Conservation (phyloP, 1,140 invertebrate genomes). For the Zaprionus kolodkinae region DNA sequence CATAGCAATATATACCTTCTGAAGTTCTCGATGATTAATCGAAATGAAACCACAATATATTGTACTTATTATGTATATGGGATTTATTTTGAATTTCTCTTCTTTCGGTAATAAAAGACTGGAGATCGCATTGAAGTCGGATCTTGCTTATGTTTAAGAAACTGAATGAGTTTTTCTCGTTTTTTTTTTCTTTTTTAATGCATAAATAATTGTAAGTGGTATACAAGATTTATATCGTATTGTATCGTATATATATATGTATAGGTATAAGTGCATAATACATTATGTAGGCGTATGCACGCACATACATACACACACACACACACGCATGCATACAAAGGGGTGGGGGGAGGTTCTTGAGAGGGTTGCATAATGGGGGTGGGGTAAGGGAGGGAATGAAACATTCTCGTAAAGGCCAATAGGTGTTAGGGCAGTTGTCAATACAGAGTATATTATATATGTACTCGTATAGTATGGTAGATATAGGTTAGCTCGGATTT, state of each 20-base stretch:
- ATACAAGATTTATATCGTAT: slow-evolving; percentile 31
- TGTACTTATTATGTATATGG: slow-evolving; percentile 28
- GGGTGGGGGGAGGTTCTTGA: not conserved
- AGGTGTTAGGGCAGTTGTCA: slow-evolving; percentile 21
- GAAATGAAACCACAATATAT: slow-evolving; percentile 24
- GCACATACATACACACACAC: slow-evolving; percentile 1
- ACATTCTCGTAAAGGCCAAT: slow-evolving; percentile 39
- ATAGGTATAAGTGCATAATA: slow-evolving; percentile 44
- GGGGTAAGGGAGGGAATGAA: not conserved
- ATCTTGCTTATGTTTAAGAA: slow-evolving; percentile 34
- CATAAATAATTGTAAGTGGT: slow-evolving; percentile 59
- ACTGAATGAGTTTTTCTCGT: slow-evolving; percentile 15
- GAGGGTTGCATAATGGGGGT: too few relatives aligned
- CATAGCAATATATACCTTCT: too few relatives aligned
- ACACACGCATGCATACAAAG: slow-evolving; percentile 17
- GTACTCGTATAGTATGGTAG: not conserved
- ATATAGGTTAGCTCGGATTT: not conserved
- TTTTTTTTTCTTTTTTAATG: slow-evolving; percentile 3
- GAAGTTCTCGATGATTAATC: too few relatives aligned
- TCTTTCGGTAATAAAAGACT: slow-evolving; percentile 37
- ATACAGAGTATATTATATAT: not conserved
- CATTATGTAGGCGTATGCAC: slow-evolving; percentile 24
- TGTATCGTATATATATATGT: not conserved
- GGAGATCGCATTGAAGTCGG: slow-evolving; percentile 37
- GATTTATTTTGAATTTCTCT: slow-evolving; percentile 45